Conservation (phyloP, 2,113 vertebrate species). For the Zapus hudsonius region DNA sequence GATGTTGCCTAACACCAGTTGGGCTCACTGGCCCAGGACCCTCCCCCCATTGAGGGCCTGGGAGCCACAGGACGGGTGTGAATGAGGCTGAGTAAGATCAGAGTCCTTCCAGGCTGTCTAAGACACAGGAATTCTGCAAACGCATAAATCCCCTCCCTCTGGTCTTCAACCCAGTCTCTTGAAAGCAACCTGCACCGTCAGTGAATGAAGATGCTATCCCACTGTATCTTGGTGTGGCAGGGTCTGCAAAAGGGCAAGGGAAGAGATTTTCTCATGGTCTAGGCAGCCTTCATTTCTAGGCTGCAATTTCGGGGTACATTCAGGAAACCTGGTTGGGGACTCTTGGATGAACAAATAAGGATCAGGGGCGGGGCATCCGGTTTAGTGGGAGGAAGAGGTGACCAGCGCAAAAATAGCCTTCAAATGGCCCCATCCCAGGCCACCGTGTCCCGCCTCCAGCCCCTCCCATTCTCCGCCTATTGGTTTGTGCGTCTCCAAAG, state of each 20-base stretch:
- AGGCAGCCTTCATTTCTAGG: slow-evolving; percentile 15
- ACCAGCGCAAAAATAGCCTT: not conserved
- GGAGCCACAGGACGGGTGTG: too few relatives aligned
- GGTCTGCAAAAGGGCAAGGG: not conserved
- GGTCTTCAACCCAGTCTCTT: not conserved
- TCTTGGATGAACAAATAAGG: not conserved
- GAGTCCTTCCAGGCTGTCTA: not conserved
- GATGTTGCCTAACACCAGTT: not conserved
- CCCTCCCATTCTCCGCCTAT: not conserved
- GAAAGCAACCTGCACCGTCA: not conserved
- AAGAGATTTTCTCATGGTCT: not conserved
- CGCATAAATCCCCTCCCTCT: not conserved
- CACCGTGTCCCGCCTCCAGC: not conserved
- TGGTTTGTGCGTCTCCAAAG: not conserved
- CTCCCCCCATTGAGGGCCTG: not conserved
- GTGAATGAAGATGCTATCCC: not conserved
- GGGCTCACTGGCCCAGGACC: not conserved
- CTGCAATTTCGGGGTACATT: not conserved
- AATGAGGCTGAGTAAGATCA: not conserved
- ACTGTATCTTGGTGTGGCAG: not conserved
- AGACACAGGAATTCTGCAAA: not conserved
- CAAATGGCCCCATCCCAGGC: not conserved
- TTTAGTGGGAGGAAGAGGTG: not conserved
- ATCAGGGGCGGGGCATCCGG: not conserved
- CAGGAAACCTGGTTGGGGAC: not conserved